phyloP scores from a whole-genome alignment of 35 echinoderm and acorn worm genomes.

The Heliocidaris erythrogramma region DNA sequence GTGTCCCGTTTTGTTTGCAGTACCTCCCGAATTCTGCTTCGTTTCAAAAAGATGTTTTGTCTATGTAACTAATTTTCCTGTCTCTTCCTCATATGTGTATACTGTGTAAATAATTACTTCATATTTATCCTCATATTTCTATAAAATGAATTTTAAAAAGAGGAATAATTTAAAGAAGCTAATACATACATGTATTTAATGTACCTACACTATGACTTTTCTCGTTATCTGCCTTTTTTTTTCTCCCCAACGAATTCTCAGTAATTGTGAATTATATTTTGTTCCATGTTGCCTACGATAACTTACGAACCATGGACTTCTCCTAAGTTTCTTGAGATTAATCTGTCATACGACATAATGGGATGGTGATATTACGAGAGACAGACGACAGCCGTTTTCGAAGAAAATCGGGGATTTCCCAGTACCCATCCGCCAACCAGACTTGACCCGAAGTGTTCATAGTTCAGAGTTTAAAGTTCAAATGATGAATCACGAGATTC shows the following conservation, averaged over 20 bases:
- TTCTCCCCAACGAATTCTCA: no score
- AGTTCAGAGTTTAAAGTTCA: background rate
- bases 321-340: background rate
- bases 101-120: background rate
- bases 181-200: no score
- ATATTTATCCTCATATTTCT: background rate
- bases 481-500: no score
- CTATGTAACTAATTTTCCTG: background rate
- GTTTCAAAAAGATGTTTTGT: background rate
- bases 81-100: background rate
- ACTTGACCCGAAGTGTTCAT: background rate
- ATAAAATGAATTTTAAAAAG: no score
- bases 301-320: background rate
- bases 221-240: background rate
- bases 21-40: background rate
- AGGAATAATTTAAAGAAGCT: no score
- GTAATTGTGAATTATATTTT: background rate
- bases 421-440: background rate
- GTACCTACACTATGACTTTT: no score
- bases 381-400: background rate
- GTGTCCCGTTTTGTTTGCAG: background rate
- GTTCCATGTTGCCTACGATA: background rate
- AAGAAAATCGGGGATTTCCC: background rate
- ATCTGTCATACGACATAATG: background rate
- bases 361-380: background rate